Conservation (phyloP, 2,797 vertebrate species). For the Chromis chromis region DNA sequence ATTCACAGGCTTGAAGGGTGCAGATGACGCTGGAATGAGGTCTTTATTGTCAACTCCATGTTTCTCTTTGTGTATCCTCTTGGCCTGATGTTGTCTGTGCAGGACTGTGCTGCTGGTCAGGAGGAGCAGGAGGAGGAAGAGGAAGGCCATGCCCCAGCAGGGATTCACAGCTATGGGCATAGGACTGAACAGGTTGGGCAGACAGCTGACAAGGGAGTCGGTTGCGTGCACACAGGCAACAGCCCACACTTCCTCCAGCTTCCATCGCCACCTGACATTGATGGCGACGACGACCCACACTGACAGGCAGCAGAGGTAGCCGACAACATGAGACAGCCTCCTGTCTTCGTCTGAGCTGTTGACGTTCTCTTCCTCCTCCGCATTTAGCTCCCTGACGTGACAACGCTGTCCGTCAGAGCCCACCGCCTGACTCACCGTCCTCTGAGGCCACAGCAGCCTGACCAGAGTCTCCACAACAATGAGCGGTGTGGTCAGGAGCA, state of each 20-base stretch:
- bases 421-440: neutral
- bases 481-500: slow-evolving; percentile 80
- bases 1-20: slow-evolving; percentile 6
- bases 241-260: slow-evolving; percentile 60
- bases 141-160: slow-evolving; percentile 58
- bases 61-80: neutral
- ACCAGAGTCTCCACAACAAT: slow-evolving; percentile 75
- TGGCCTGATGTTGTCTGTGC: neutral
- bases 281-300: slow-evolving; percentile 73
- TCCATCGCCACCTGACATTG: slow-evolving; percentile 60
- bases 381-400: neutral
- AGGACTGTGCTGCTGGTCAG: slow-evolving; percentile 35
- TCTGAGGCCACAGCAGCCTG: slow-evolving; percentile 45
- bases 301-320: slow-evolving; percentile 81
- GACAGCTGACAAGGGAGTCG: slow-evolving; percentile 76
- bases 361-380: slow-evolving; percentile 10
- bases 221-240: slow-evolving; percentile 66
- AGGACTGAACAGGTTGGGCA: slow-evolving; percentile 75
- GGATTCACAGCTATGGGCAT: slow-evolving; percentile 45
- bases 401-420: slow-evolving; percentile 4
- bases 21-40: neutral
- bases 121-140: slow-evolving; percentile 68
- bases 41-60: neutral
- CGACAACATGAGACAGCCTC: slow-evolving; percentile 23
- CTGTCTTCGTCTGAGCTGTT: neutral